Percentiles rank a stretch among this genome's conserved stretches.
These are phyloP conservation scores for Ptychobarbus kaznakovi DNA, from an alignment of 2,797 vertebrate species.

Conservation along the genomic window DNA sequence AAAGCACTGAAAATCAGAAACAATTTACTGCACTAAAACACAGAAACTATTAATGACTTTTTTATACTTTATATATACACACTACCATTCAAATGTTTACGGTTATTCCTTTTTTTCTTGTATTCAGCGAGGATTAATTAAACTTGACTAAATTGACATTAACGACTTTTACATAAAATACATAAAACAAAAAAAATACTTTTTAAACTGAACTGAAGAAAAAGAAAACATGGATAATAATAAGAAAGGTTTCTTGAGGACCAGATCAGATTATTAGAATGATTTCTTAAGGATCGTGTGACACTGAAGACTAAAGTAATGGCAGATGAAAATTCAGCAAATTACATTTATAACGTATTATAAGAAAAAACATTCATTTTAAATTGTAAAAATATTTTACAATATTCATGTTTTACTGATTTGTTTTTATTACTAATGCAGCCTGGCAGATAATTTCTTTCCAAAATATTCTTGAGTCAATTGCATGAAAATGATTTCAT, in stretches of 20 bases:
- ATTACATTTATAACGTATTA: background rate
- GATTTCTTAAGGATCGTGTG: background rate
- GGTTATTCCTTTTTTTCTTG: too few species aligned
- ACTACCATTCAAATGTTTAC: background rate
- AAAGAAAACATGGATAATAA: background rate
- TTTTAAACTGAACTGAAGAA: background rate
- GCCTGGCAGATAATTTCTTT: background rate
- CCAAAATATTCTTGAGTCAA: too few species aligned
- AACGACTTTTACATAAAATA: background rate
- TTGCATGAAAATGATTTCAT: background rate
- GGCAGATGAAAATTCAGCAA: background rate
- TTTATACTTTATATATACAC: background rate
- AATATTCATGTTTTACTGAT: background rate
- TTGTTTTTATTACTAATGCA: background rate
- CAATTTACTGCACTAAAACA: background rate
- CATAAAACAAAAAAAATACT: rapidly evolving
- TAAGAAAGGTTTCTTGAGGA: background rate
- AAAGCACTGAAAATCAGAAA: background rate
- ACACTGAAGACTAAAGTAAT: background rate
- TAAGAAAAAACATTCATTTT: background rate
- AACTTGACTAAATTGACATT: background rate
- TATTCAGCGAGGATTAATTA: background rate
- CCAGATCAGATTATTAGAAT: background rate
- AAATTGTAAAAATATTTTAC: background rate
- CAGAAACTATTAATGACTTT: background rate